phyloP scores from a whole-genome alignment of 2,113 vertebrate species.

The Melanerpes aurifrons region DNA sequence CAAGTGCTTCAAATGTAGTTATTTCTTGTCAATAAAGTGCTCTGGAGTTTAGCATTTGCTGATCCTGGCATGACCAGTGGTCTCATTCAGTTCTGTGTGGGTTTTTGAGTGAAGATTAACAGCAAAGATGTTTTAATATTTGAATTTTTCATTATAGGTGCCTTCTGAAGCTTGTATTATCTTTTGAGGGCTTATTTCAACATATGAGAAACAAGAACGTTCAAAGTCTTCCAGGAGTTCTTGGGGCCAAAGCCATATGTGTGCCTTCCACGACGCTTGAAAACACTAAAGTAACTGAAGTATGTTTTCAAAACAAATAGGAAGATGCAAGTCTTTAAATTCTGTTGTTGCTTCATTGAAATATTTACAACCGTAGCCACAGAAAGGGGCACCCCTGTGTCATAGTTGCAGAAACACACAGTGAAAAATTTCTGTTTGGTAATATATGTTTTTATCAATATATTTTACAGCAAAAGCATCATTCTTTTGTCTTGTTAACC shows the following conservation, averaged over 20 bases:
- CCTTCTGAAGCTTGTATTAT: background rate
- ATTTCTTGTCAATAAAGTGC: background rate
- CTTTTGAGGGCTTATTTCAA: background rate
- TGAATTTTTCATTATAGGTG: background rate
- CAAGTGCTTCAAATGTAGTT: background rate
- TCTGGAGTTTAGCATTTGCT: conserved; percentile 22
- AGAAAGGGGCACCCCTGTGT: conserved; percentile 13
- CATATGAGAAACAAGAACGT: background rate
- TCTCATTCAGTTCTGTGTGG: background rate
- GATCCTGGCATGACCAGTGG: background rate
- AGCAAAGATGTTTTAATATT: background rate
- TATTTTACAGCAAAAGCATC: background rate
- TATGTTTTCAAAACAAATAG: conserved; percentile 9
- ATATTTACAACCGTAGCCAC: background rate
- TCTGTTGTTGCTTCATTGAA: background rate
- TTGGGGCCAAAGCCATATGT: background rate
- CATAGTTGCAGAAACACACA: conserved; percentile 2
- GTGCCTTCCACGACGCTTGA: background rate
- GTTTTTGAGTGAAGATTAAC: background rate
- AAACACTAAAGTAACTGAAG: background rate
- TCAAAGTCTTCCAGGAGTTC: background rate
- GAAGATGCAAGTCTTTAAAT: background rate
- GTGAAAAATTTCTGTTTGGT: conserved; percentile 24
- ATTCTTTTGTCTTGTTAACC: background rate
- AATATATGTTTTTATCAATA: conserved; percentile 21